Evolutionary conservation across 1,140 invertebrate species (phyloP), one percentile per base, ranked within the genome.

Genomic region (Drosophila nebulosa): DNA sequence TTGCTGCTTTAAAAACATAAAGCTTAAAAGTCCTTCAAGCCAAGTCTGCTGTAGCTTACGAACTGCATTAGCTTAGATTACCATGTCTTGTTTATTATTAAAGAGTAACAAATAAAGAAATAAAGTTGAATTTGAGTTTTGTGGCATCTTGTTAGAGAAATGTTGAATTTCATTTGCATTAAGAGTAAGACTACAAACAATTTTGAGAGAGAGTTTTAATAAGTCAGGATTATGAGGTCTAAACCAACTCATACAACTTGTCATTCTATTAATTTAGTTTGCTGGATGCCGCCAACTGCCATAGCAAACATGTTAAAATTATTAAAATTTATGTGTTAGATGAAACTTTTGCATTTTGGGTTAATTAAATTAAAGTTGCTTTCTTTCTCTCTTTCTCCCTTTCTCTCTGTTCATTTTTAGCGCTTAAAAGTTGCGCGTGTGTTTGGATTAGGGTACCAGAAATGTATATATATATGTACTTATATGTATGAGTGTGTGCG

Each of bases 311-410:
- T 46, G 39, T 46, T 46, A 46, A 46, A 46, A 21, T 46, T 46
- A 46, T 46, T 46, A 46, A 46, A 46, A 46, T 46, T 46, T 21
- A 21, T 46, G 18, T 46, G 39, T 6, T 46, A 39, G 18, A 16
- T 35, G 22, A 32, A 58, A 24, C 39, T 46, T 46, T 46, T 46
- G 39, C 39, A n/a, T 46, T 61, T 16, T 35, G 52, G 52, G 56
- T 79, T 79, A 74, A 80, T 85, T 86, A 85, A 85, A 85, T 85
- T 85, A 85, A 86, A 85, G 64, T 85, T 79, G 30, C 51, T 69
- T n/a, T 16, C 36, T 32, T n/a, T n/a, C n/a, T n/a, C 36, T 14
- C n/a, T 16, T 16, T 39, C n/a, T 4, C 39, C 16, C 39, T 42
- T n/a, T 6, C 7, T 46, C 1, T 46, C 16, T 3, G 1, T 21